Evolutionary conservation across 2,113 vertebrate genomes (phyloP).

Genomic region (Hucho hucho): DNA sequence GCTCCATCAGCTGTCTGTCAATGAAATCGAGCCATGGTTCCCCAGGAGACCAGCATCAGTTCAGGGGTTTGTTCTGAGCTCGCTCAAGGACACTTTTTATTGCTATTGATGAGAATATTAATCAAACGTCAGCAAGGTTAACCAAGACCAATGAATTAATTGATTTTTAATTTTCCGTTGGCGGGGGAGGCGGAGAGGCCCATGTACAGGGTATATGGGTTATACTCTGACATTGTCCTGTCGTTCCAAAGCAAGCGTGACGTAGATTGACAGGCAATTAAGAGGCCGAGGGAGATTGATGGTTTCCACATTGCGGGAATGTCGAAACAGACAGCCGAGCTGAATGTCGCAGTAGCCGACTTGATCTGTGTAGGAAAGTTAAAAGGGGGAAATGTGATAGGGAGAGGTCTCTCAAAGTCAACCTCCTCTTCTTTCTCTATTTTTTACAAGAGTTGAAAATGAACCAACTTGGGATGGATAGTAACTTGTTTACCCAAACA

Average conservation of each 20-base stretch:
- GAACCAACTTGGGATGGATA: too few species aligned
- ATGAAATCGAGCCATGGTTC: conserved; percentile 20
- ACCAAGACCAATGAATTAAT: conserved; percentile 67
- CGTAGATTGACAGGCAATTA: conserved; percentile 68
- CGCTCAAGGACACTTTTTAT: conserved; percentile 61
- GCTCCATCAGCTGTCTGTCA: background rate
- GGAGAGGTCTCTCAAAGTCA: background rate
- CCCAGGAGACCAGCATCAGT: conserved; percentile 24
- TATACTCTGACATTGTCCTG: conserved; percentile 60
- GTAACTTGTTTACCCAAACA: too few species aligned
- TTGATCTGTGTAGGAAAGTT: too few species aligned
- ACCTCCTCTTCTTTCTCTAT: background rate
- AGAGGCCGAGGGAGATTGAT: conserved; percentile 60
- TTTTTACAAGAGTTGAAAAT: background rate
- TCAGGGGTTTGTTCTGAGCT: conserved; percentile 28
- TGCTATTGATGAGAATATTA: conserved; percentile 66
- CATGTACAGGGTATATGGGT: conserved; percentile 15
- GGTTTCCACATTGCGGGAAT: conserved; percentile 28
- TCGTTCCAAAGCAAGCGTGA: conserved; percentile 61
- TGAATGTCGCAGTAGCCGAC: background rate
- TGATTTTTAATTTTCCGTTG: conserved; percentile 60
- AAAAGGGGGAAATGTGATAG: background rate
- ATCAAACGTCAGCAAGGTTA: conserved; percentile 66
- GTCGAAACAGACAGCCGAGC: conserved; percentile 4
- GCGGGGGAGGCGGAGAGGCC: conserved; percentile 43